These are phyloP conservation scores for Drosophila recens DNA, from an alignment of 2,888 invertebrate genomes.

Conservation along the genomic window DNA sequence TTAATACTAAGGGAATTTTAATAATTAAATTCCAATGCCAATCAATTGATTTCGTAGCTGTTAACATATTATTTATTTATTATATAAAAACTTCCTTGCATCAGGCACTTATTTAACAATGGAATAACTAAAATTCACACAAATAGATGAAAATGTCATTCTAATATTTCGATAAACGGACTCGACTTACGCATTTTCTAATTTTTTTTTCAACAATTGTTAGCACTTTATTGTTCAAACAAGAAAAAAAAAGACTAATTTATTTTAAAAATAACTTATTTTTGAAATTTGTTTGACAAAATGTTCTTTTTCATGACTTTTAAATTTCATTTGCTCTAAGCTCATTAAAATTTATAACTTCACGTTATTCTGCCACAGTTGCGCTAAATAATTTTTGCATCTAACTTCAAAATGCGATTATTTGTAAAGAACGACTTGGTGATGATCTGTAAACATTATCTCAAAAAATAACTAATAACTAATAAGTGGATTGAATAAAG, in stretches of 20 bases:
- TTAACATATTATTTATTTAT: slow-evolving; percentile 2
- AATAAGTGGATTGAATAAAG: not conserved
- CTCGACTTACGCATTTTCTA: not conserved
- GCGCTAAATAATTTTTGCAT: not conserved
- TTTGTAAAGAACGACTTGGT: not conserved
- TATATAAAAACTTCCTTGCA: not conserved
- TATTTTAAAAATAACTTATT: no score
- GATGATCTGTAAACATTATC: not conserved
- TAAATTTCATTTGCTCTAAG: not conserved
- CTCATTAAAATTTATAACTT: not conserved
- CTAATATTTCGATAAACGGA: not conserved
- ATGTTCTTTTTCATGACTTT: not conserved
- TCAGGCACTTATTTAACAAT: not conserved
- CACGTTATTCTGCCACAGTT: not conserved
- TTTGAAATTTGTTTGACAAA: not conserved
- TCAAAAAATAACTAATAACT: not conserved
- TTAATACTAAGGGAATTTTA: slow-evolving; percentile 24
- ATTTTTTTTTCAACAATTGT: no score
- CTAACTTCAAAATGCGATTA: not conserved
- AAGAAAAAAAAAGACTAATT: no score
- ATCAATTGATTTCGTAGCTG: not conserved
- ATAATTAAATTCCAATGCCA: slow-evolving; percentile 31
- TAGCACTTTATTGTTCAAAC: no score
- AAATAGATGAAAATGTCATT: not conserved
- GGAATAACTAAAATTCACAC: not conserved